Base-by-base conservation (phyloP, 2,797 vertebrate species). In the Gorsachius magnificus region DNA sequence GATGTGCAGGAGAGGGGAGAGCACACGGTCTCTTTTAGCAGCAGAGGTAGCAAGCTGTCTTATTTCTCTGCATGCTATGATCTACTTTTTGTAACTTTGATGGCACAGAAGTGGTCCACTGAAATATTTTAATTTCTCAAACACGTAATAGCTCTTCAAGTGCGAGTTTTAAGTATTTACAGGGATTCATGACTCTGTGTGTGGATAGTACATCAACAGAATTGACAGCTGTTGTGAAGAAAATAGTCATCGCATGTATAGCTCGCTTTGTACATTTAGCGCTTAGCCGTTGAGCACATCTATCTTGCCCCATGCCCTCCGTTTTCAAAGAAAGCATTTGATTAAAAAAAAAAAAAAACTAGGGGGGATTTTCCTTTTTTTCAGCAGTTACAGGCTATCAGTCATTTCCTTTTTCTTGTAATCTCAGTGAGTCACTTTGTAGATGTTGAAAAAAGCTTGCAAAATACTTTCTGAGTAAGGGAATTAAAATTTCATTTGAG, bases 361-460 rank as follows among this genome's bases (percentile, higher is more conserved):
- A 58, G 24, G 54, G n/a, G 45, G 11, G 33, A 68, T 72, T 94
- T 96, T 76, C 68, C 25, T 54, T 76, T 48, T 80, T 84, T 72
- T 50, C 53, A 64, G 16, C 50, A 90, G 31, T 72, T n/a, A 50
- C 16, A 45, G 21, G 28, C 38, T 65, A 54, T 36, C 70, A 70
- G 80, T 87, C 48, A 69, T 68, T 95, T 92, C 74, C 77, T 90
- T 76, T 91, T 80, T 63, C 66, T 77, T 89, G 35, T 90, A 58
- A 80, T 87, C 81, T 76, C 48, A 69, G 22, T 78, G 75, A 89
- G 88, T 95, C 68, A 43, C 38, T 87, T 75, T 7, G 68, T 41
- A 89, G 60, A 87, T 63, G 70, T 61, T 3, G 19, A 74, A 43
- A 87, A 76, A 82, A 74, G 58, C 90, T 95, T 95, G 78, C 69